These are phyloP conservation scores for Tachina grossa DNA, from an alignment of 2,888 invertebrate genomes.

Conservation along the genomic window DNA sequence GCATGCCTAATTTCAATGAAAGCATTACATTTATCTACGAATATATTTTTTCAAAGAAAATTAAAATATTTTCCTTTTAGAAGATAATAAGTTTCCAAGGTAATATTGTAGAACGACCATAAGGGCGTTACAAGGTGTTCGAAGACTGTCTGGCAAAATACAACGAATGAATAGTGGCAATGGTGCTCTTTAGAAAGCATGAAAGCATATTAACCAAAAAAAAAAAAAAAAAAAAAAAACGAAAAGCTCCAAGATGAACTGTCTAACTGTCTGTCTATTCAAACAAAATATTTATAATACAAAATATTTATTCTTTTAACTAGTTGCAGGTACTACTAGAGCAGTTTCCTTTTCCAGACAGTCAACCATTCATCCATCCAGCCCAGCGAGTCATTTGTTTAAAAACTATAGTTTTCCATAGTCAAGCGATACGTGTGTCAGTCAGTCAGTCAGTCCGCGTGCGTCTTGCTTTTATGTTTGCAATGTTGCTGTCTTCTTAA, in stretches of 20 bases:
- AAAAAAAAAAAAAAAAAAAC: no score
- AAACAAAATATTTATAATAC: constrained; percentile 47
- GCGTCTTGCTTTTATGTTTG: neutral
- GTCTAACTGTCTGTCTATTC: constrained; percentile 62
- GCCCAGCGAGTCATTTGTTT: neutral
- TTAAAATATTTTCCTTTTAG: neutral
- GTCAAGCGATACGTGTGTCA: constrained; percentile 9
- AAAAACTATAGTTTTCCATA: constrained; percentile 15
- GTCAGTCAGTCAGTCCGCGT: constrained; percentile 4
- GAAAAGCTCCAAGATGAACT: constrained; percentile 41
- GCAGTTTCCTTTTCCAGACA: constrained; percentile 15
- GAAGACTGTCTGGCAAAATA: constrained; percentile 27
- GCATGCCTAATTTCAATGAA: neutral
- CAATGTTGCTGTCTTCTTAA: constrained; percentile 32
- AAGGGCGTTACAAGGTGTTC: constrained; percentile 31
- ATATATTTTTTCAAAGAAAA: neutral
- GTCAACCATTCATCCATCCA: constrained; percentile 30
- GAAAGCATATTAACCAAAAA: constrained; percentile 1
- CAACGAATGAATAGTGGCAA: neutral
- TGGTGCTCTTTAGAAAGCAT: neutral
- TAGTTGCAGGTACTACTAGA: constrained; percentile 4
- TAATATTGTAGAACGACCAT: neutral
- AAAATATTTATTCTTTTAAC: constrained; percentile 21
- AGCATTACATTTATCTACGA: neutral
- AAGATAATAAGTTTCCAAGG: constrained; percentile 1